Evolutionary conservation across 2,797 vertebrate species (phyloP), one percentile per base, ranked within the genome.

Genomic region (Takifugu ocellatus): DNA sequence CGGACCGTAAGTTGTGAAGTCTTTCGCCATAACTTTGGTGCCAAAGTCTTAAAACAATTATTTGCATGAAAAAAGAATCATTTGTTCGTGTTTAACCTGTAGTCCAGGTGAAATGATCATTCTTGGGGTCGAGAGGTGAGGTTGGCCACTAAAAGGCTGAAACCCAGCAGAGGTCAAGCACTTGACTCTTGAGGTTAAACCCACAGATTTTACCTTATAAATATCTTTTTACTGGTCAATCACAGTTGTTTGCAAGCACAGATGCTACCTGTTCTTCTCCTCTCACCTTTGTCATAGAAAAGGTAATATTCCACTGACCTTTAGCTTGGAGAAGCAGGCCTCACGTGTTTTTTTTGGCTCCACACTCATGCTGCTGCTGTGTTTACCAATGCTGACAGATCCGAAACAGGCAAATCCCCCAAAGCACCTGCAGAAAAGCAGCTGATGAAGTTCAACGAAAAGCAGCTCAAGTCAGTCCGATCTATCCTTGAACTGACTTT

Each of bases 251-350:
- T 39, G 12, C 36, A 39, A 14, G 3, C 36, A 39, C 11, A 14
- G 36, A 39, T 39, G 36, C 9, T 39, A 39, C 2, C 44, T 25
- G 7, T 11, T 49, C 9, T 44, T 16, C 5, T 7, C 3, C 21
- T 7, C 5, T 44, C 5, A 27, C 16, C 3, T 36, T 51, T n/a
- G 21, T 36, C 31, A 56, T 10, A n/a, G 21, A 56, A 54, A 61
- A 1, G 8, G 9, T 14, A 15, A 42, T 3, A 36, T 51, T 59
- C 57, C 17, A 74, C 82, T 12, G 2, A 92, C 92, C 91, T 92
- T 92, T 27, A 92, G 76, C 71, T 91, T 87, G 61, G 89, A 88
- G 77, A 87, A 90, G 57, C 87, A 84, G 31, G 62, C 58, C 54
- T 82, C 70, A 44, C 63, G 71, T 55, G 78, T 12, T 58, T 74